Evolutionary conservation across 2,888 invertebrate species (phyloP).

Genomic region (Buathra laborator): DNA sequence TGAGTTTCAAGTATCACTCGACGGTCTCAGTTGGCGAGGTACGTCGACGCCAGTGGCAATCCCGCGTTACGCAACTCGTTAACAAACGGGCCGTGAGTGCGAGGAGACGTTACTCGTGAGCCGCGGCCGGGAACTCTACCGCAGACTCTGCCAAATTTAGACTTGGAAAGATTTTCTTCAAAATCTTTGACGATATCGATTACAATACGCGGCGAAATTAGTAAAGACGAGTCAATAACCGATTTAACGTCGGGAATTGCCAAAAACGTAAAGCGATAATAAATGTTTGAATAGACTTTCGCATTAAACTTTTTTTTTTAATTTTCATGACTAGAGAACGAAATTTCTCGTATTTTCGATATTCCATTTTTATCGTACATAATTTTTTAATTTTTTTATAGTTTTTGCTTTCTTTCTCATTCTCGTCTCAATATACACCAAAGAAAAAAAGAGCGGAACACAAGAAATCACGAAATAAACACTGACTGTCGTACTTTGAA

Average conservation of each 20-base stretch:
- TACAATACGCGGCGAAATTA: slow-evolving; percentile 57
- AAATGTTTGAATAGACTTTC: background rate
- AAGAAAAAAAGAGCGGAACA: too few relatives aligned
- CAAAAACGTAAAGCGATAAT: background rate
- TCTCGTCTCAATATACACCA: too few relatives aligned
- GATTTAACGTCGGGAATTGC: background rate
- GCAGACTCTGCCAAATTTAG: slow-evolving; percentile 66
- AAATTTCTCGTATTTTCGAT: background rate
- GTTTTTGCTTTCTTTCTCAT: too few relatives aligned
- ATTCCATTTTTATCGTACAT: too few relatives aligned
- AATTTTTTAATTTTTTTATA: too few relatives aligned
- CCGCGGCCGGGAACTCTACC: slow-evolving; percentile 44
- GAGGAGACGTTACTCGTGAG: slow-evolving; percentile 46
- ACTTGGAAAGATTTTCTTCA: slow-evolving; percentile 64
- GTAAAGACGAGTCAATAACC: background rate
- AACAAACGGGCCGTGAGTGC: slow-evolving; percentile 76
- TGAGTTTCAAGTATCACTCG: slow-evolving; percentile 43
- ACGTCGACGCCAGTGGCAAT: slow-evolving; percentile 40
- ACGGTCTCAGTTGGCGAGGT: slow-evolving; percentile 30
- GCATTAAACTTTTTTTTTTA: background rate
- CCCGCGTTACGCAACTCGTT: slow-evolving; percentile 80
- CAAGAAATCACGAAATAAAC: too few relatives aligned
- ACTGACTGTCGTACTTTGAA: too few relatives aligned
- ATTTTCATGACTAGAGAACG: background rate
- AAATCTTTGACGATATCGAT: slow-evolving; percentile 68